Evolutionary conservation across 53 echinoderm and acorn worm genomes (phyloP).

Genomic region (Paracentrotus lividus): DNA sequence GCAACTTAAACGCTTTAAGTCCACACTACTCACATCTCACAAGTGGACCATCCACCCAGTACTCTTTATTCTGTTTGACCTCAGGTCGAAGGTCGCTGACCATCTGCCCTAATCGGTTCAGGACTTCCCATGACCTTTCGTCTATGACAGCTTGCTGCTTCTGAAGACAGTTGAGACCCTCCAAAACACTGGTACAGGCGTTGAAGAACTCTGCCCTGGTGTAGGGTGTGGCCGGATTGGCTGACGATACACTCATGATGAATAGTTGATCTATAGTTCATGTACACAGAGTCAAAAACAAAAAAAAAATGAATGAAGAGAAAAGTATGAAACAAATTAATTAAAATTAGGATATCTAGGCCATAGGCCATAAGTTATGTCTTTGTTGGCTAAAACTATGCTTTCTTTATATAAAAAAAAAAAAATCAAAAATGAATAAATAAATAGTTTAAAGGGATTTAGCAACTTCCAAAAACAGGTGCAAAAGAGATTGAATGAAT

Average conservation of each 20-base stretch:
- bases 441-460: no score
- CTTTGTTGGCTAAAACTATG: no score
- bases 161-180: conserved; percentile 88
- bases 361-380: background rate
- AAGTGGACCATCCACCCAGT: conserved; percentile 95
- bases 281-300: no score
- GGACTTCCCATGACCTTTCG: conserved; percentile 76
- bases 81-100: conserved; percentile 79
- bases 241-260: conserved; percentile 84
- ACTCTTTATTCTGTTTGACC: conserved; percentile 89
- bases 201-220: conserved; percentile 92
- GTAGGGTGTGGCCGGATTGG: conserved; percentile 95
- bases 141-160: conserved; percentile 86
- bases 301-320: background rate
- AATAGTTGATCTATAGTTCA: background rate
- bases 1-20: background rate
- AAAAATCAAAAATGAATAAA: no score
- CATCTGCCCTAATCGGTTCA: conserved; percentile 85
- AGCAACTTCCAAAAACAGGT: no score
- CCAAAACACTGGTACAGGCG: conserved; percentile 95
- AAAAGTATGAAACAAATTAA: background rate
- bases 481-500: no score
- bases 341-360: background rate
- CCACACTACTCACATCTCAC: conserved; percentile 91
- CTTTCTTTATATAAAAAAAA: no score